phyloP scores from a whole-genome alignment of 2,797 vertebrate species.

The Fringilla coelebs region DNA sequence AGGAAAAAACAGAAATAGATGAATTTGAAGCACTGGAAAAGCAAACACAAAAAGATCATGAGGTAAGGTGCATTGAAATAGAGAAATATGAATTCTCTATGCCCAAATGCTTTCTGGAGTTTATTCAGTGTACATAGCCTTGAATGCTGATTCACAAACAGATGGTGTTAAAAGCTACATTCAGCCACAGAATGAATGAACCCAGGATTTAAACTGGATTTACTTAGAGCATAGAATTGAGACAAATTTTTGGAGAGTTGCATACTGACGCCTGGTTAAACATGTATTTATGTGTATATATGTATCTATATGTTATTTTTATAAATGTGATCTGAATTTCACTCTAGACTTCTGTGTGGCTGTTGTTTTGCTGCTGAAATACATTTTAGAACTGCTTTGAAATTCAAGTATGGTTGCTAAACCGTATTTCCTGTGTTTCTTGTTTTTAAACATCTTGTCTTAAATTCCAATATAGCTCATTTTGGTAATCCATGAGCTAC shows the following conservation, averaged over 20 bases:
- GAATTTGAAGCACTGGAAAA: slow-evolving; percentile 88
- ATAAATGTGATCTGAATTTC: not conserved
- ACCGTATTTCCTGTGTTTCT: not conserved
- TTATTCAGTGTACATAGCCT: not conserved
- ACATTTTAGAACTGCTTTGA: not conserved
- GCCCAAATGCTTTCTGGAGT: not conserved
- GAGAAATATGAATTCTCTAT: not conserved
- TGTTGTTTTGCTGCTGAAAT: not conserved
- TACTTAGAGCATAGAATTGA: not conserved
- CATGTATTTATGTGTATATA: not conserved
- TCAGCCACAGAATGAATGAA: not conserved
- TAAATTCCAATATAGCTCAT: not conserved
- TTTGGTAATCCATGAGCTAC: not conserved
- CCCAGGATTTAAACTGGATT: not conserved
- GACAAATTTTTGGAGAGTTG: not conserved
- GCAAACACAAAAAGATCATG: slow-evolving; percentile 78
- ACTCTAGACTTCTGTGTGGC: not conserved
- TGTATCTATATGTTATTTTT: not conserved
- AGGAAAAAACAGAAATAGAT: slow-evolving; percentile 80
- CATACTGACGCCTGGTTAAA: not conserved
- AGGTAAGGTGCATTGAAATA: slow-evolving; percentile 76
- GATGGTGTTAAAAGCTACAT: not conserved
- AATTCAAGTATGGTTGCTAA: not conserved
- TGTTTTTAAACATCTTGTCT: not conserved
- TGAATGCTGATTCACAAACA: not conserved